A percentile compares a stretch with the other conserved stretches of the same genome.
These are phyloP conservation scores for Triplophysa siluroides DNA, from an alignment of 2,113 vertebrate species.

Conservation along the genomic window DNA sequence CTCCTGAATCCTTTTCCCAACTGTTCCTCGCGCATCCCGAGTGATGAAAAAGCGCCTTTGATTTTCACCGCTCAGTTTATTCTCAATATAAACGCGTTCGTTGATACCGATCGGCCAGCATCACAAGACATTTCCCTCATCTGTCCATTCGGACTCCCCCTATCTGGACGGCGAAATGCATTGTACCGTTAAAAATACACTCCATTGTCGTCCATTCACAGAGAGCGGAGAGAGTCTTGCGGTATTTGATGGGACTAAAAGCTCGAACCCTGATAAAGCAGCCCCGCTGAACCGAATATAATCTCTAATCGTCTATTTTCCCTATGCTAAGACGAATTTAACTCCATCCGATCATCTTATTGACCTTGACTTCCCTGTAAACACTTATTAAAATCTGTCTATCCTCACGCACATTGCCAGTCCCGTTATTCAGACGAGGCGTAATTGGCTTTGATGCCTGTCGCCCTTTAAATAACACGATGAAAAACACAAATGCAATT, in stretches of 20 bases:
- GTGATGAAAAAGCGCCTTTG: constrained; percentile 70
- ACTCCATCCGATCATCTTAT: constrained; percentile 81
- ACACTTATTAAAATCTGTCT: constrained; percentile 82
- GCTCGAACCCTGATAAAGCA: constrained; percentile 82
- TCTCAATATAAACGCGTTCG: constrained; percentile 82
- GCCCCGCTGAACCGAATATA: constrained; percentile 80
- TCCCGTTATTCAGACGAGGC: constrained; percentile 72
- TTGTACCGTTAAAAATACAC: constrained; percentile 89
- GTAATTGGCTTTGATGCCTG: constrained; percentile 76
- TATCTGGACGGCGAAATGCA: constrained; percentile 94
- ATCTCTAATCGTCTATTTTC: constrained; percentile 83
- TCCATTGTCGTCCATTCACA: constrained; percentile 93
- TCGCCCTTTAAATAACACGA: constrained; percentile 60
- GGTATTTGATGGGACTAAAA: constrained; percentile 89
- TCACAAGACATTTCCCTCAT: constrained; percentile 81
- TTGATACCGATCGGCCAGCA: constrained; percentile 85
- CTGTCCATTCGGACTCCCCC: constrained; percentile 89
- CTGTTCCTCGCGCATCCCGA: constrained; percentile 82
- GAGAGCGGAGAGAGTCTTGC: constrained; percentile 89
- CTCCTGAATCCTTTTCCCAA: constrained; percentile 79
- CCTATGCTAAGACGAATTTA: constrained; percentile 76
- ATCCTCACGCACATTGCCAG: constrained; percentile 74
- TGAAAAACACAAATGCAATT: constrained; percentile 53
- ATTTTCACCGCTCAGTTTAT: constrained; percentile 69
- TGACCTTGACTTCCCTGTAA: constrained; percentile 93